phyloP scores from a whole-genome alignment of 2,797 vertebrate species.

The Sandelia bainsii region DNA sequence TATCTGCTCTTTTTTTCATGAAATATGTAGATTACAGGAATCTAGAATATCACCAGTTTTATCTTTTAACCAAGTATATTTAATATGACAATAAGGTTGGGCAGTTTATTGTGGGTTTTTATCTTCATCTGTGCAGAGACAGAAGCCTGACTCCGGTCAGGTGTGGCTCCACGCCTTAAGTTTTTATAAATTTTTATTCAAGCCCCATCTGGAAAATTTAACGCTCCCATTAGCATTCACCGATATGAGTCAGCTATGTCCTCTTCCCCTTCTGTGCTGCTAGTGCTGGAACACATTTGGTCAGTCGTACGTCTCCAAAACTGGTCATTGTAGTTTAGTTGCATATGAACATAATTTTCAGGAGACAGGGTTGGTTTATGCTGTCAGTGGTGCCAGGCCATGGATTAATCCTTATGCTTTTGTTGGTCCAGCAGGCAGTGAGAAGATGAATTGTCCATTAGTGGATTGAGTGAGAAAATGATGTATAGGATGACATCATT shows the following conservation, averaged over 20 bases:
- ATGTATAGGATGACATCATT: conserved; percentile 28
- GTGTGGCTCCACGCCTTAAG: conserved; percentile 22
- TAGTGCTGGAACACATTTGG: conserved; percentile 19
- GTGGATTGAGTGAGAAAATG: conserved; percentile 23
- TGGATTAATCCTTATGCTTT: conserved; percentile 52
- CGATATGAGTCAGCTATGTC: conserved; percentile 65
- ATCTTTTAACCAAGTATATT: neutral
- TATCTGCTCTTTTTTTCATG: no score
- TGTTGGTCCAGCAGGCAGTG: conserved; percentile 27
- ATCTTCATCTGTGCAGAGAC: conserved; percentile 18
- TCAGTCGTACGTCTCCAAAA: conserved; percentile 49
- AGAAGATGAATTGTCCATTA: conserved; percentile 45
- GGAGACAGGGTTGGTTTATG: conserved; percentile 11
- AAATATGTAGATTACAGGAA: neutral
- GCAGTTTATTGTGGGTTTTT: conserved; percentile 3
- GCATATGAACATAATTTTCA: no score
- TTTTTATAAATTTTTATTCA: conserved; percentile 52
- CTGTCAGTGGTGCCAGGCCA: conserved; percentile 33
- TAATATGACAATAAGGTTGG: neutral
- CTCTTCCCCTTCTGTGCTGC: conserved; percentile 48
- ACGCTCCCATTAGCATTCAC: conserved; percentile 60
- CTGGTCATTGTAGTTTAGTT: neutral
- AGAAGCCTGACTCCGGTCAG: conserved; percentile 33
- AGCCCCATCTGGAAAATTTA: conserved; percentile 70
- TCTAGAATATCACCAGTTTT: neutral